Percentiles rank a stretch among this genome's conserved stretches.
phyloP scores from a whole-genome alignment of 2,888 invertebrate species.

The Xestobium rufovillosum region DNA sequence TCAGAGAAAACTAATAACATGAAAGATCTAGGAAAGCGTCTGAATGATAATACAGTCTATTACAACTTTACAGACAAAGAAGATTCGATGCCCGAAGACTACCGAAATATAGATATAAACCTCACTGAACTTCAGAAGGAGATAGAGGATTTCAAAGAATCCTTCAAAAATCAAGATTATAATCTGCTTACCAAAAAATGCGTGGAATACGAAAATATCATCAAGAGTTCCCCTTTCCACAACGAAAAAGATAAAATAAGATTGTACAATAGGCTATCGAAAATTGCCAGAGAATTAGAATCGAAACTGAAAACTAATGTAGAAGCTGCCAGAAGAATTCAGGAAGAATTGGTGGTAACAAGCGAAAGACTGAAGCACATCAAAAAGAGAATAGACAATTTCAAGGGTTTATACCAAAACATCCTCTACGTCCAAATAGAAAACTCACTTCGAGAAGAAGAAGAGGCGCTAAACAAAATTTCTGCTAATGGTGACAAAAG shows the following conservation, averaged over 20 bases:
- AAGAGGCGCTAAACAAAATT: neutral
- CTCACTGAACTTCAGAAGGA: neutral
- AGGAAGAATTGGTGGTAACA: slow-evolving; percentile 7
- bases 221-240: neutral
- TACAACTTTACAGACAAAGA: neutral
- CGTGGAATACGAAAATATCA: neutral
- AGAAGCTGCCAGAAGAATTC: neutral
- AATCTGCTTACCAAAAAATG: too few relatives aligned
- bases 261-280: neutral
- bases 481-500: neutral
- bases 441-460: slow-evolving; percentile 10
- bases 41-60: slow-evolving; percentile 1
- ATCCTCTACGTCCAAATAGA: slow-evolving; percentile 29
- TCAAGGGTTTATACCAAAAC: slow-evolving; percentile 28
- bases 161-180: too few relatives aligned
- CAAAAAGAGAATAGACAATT: slow-evolving; percentile 26
- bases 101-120: neutral
- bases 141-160: neutral
- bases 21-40: too few relatives aligned
- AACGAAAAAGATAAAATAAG: neutral
- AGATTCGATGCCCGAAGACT: neutral
- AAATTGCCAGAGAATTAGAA: neutral
- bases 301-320: neutral
- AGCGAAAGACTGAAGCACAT: slow-evolving; percentile 19
- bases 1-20: too few relatives aligned